Conservation (phyloP, 2,797 vertebrate species). For the Spondyliosoma cantharus region DNA sequence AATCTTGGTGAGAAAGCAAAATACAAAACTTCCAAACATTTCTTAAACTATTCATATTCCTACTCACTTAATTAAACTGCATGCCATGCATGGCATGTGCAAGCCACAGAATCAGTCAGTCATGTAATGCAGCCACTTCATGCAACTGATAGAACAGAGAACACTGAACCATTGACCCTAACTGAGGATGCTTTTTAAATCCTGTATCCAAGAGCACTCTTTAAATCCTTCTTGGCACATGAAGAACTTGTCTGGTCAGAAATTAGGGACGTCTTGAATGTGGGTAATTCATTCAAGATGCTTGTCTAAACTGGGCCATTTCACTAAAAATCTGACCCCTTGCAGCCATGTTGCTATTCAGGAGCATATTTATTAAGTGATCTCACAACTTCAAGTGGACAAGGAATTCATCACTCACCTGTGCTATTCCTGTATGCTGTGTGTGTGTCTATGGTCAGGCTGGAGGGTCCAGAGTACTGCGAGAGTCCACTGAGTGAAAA, state of each 20-base stretch:
- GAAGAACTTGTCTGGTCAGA: slow-evolving; percentile 13
- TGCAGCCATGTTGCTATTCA: not conserved
- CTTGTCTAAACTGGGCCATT: slow-evolving; percentile 10
- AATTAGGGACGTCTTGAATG: slow-evolving; percentile 20
- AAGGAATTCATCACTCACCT: slow-evolving; percentile 82
- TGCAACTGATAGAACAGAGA: not conserved
- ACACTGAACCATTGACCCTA: slow-evolving; percentile 9
- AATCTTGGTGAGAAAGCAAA: not conserved
- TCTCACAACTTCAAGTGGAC: not conserved
- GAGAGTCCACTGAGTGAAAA: slow-evolving; percentile 88
- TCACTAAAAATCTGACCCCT: not conserved
- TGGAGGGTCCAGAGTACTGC: slow-evolving; percentile 82
- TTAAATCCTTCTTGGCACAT: slow-evolving; percentile 42
- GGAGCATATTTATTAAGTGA: not conserved
- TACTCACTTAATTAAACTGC: not conserved
- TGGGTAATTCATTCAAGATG: slow-evolving; percentile 17
- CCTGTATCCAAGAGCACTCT: slow-evolving; percentile 20
- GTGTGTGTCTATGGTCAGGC: slow-evolving; percentile 85
- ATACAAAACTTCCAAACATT: not conserved
- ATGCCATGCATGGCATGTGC: not conserved
- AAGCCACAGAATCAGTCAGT: not conserved
- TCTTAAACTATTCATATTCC: not conserved
- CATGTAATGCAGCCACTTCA: not conserved
- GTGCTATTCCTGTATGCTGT: slow-evolving; percentile 85
- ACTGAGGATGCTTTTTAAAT: slow-evolving; percentile 21